Evolutionary conservation across 2,797 vertebrate species (phyloP).

Genomic region (Channallabes apus): DNA sequence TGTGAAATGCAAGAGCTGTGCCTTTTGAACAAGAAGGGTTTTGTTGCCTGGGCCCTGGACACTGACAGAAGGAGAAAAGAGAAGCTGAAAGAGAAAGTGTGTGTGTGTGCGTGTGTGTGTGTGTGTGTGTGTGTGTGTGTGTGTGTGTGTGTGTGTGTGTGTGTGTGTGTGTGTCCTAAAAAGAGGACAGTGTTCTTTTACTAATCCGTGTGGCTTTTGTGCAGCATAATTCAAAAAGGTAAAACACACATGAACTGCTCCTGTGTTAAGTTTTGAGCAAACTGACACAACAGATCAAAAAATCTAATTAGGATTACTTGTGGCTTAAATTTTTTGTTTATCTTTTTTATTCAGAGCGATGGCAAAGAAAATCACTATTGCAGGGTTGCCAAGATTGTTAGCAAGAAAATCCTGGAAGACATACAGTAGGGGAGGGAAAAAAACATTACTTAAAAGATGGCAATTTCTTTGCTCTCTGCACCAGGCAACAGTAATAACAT

Average conservation of each 20-base stretch:
- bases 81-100: neutral
- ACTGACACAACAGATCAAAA: constrained; percentile 13
- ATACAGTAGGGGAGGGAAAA: neutral
- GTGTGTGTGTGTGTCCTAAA: neutral
- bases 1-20: constrained; percentile 61
- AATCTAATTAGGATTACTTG: constrained; percentile 26
- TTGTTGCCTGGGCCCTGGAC: constrained; percentile 58
- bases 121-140: neutral
- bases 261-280: constrained; percentile 21
- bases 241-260: constrained; percentile 35
- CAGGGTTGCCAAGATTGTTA: neutral
- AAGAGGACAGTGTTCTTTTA: constrained; percentile 28
- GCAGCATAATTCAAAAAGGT: constrained; percentile 36
- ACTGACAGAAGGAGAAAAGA: constrained; percentile 24
- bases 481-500: neutral
- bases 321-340: neutral
- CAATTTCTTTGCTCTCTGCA: neutral
- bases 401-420: neutral
- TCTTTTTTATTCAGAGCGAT: neutral
- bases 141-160: neutral
- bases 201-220: constrained; percentile 39
- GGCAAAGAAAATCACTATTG: neutral
- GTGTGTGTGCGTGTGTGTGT: too few species aligned
- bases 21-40: constrained; percentile 63
- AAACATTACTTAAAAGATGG: neutral